These are phyloP conservation scores for Rhimphoctona megacephalus DNA, from an alignment of 2,888 invertebrate genomes.

Conservation along the genomic window DNA sequence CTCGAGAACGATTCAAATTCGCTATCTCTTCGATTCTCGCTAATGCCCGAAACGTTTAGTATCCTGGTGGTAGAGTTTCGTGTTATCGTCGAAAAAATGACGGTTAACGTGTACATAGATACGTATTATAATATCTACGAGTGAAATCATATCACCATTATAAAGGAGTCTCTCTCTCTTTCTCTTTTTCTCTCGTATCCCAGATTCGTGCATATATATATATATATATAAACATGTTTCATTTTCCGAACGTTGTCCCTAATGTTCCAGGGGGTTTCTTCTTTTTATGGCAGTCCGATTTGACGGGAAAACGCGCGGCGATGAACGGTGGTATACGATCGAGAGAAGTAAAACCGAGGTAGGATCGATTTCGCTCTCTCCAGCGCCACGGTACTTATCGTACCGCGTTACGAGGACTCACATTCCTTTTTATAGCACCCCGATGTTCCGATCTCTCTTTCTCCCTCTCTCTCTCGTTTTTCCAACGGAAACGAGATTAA, in stretches of 20 bases:
- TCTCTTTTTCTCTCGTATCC: constrained; percentile 39
- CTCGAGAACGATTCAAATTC: constrained; percentile 16
- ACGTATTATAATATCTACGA: constrained; percentile 73
- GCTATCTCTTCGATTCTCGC: constrained; percentile 58
- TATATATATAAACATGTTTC: constrained; percentile 38
- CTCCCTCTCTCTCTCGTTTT: constrained; percentile 19
- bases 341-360: constrained; percentile 48
- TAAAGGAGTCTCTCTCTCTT: constrained; percentile 64
- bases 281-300: constrained; percentile 82
- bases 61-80: constrained; percentile 26
- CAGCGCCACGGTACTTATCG: constrained; percentile 82
- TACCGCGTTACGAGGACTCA: constrained; percentile 83
- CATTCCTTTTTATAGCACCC: constrained; percentile 83
- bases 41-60: constrained; percentile 78
- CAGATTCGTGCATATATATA: constrained; percentile 52
- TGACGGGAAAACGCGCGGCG: constrained; percentile 72
- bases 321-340: constrained; percentile 44
- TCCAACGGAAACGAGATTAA: constrained; percentile 72
- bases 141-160: constrained; percentile 82
- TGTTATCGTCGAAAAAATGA: constrained; percentile 67
- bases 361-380: constrained; percentile 81
- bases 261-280: constrained; percentile 69
- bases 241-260: constrained; percentile 53
- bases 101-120: constrained; percentile 41
- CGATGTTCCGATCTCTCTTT: constrained; percentile 76